Percentiles rank a stretch among this genome's conserved stretches.
phyloP scores from a whole-genome alignment of 2,113 vertebrate genomes.

The Epinephelus fuscoguttatus region DNA sequence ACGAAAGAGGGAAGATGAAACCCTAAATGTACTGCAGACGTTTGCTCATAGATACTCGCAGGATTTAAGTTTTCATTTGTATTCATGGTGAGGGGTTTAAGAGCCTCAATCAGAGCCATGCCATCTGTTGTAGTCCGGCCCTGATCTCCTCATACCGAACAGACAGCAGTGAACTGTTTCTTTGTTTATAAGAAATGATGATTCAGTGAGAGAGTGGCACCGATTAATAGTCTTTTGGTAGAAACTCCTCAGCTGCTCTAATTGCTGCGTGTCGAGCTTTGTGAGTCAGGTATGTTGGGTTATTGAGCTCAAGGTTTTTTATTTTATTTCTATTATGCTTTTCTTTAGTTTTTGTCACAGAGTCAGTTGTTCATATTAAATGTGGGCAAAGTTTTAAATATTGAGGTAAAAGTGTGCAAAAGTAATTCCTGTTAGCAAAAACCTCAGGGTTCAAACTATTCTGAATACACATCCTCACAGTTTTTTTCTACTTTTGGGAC shows the following conservation, averaged over 20 bases:
- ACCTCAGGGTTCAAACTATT: no score
- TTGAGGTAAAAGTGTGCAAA: no score
- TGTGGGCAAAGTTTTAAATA: no score
- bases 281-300: not conserved
- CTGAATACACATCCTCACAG: no score
- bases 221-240: not conserved
- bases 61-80: constrained; percentile 59
- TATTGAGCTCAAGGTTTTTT: no score
- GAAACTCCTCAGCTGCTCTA: not conserved
- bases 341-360: no score
- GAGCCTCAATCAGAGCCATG: constrained; percentile 40
- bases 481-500: no score
- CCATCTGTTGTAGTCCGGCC: constrained; percentile 59
- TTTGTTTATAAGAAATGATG: constrained; percentile 10
- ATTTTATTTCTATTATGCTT: no score
- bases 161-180: constrained; percentile 7
- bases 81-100: constrained; percentile 40
- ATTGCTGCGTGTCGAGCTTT: not conserved
- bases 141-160: constrained; percentile 25
- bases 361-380: no score
- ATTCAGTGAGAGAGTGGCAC: not conserved
- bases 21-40: not conserved
- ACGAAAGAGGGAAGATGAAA: not conserved
- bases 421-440: no score
- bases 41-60: constrained; percentile 22